These are phyloP conservation scores for Chinchilla lanigera DNA, from an alignment of 2,113 vertebrate genomes.

Conservation along the genomic window DNA sequence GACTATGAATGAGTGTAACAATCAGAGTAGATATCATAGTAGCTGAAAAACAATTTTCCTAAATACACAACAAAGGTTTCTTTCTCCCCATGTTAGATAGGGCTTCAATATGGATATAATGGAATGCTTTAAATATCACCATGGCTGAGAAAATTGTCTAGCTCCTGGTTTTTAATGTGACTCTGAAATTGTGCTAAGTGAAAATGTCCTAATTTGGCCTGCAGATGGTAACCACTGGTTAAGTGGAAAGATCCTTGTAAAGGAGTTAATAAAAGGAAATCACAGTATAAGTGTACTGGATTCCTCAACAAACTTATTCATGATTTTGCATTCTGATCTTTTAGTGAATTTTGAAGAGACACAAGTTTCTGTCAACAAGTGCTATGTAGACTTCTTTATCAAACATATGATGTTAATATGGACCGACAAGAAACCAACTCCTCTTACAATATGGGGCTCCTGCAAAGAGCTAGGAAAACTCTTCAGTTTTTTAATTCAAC, in stretches of 20 bases:
- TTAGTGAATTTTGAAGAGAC: slow-evolving; percentile 80
- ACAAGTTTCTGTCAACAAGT: slow-evolving; percentile 80
- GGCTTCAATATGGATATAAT: slow-evolving; percentile 59
- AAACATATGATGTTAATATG: slow-evolving; percentile 77
- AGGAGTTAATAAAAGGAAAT: slow-evolving; percentile 84
- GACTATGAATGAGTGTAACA: neutral
- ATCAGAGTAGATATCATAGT: neutral
- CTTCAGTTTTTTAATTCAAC: slow-evolving; percentile 72
- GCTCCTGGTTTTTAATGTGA: slow-evolving; percentile 82
- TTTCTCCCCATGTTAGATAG: slow-evolving; percentile 35
- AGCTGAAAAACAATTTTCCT: neutral
- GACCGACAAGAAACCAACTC: slow-evolving; percentile 74
- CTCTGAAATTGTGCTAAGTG: slow-evolving; percentile 78
- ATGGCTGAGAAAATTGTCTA: slow-evolving; percentile 75
- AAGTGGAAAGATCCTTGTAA: slow-evolving; percentile 86
- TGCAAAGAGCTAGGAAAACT: slow-evolving; percentile 47
- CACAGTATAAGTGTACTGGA: slow-evolving; percentile 86
- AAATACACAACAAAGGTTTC: slow-evolving; percentile 1
- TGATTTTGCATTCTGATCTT: slow-evolving; percentile 72
- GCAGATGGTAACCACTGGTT: slow-evolving; percentile 90
- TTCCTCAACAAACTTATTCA: slow-evolving; percentile 81
- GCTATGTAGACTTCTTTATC: slow-evolving; percentile 54
- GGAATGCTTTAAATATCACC: fast-evolving
- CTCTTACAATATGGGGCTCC: too few species aligned
- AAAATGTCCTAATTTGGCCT: slow-evolving; percentile 89